phyloP scores from a whole-genome alignment of 1,140 invertebrate species.

The Tetragnatha versicolor region DNA sequence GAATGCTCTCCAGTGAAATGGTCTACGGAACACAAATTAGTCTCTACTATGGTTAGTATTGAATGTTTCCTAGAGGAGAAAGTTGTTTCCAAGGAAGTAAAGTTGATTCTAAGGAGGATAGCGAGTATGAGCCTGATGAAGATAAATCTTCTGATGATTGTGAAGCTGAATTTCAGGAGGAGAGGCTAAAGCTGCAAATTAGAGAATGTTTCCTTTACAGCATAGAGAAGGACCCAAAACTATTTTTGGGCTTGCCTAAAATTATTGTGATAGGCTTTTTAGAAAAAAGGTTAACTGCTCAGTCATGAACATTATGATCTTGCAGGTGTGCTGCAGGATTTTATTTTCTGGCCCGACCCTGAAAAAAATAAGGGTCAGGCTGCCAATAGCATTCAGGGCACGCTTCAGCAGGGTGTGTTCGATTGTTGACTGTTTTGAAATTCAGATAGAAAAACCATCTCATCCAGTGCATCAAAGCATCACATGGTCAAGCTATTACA shows the following conservation, averaged over 20 bases:
- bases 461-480: constrained; percentile 21
- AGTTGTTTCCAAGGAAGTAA: too few species aligned
- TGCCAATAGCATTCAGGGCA: neutral
- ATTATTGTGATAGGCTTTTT: neutral
- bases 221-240: neutral
- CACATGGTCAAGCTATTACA: constrained; percentile 56
- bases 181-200: too few species aligned
- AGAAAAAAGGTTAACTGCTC: neutral
- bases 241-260: neutral
- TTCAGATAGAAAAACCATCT: constrained; percentile 55
- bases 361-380: neutral
- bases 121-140: too few species aligned
- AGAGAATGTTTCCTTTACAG: too few species aligned
- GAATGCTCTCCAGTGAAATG: too few species aligned
- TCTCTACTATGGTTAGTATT: too few species aligned
- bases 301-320: neutral
- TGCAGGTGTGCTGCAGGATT: neutral
- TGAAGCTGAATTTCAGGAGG: too few species aligned
- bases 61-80: too few species aligned
- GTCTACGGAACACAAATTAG: too few species aligned
- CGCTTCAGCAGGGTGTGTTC: neutral
- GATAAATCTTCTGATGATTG: too few species aligned
- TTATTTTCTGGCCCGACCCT: constrained; percentile 15
- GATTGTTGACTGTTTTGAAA: constrained; percentile 57
- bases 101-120: too few species aligned